Base-by-base conservation (phyloP, 2,113 vertebrate genomes). In the Oreochromis niloticus region DNA sequence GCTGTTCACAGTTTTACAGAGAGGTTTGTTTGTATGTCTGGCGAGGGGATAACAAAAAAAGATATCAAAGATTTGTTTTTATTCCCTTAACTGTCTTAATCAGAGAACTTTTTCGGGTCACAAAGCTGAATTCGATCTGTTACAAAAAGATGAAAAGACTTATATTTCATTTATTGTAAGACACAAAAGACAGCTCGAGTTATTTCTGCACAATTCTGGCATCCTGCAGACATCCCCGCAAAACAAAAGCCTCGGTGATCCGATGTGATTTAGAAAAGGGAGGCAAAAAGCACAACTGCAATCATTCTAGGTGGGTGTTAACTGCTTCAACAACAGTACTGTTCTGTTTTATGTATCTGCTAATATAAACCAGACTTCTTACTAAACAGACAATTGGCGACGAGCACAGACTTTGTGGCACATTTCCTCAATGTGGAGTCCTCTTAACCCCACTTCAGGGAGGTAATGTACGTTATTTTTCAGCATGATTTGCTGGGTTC, bases 381-480 rank as follows among this genome's bases (percentile, higher is more conserved):
- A 48, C 80, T 63, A 56, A 91, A 91, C 81, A 85, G 57, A 85
- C 75, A 86, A 89, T 81, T 50, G 81, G 83, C 55, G 39, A 84
- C 48, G 79, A 88, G 48, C 30, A 24, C 80, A 87, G 87, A 82
- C 84, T 83, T 85, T 87, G 89, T 63, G 81, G 85, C 71, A 86
- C 81, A 84, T 90, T 89, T 93, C 80, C 82, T 91, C 87, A 13
- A 30, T 81, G 55, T 59, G 85, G 84, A 81, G 86, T 89, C 78
- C 50, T 83, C 68, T 91, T 81, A 83, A 89, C 82, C 84, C 61
- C 81, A 55, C 52, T 48, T 82, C 86, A 81, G 66, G 43, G 54
- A 82, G 82, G 88, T 91, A 93, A 94, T 90, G 82, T 84, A 90
- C 87, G 91, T 85, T 86, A 86, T 89, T 93, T 91, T 87, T 88